Evolutionary conservation across 2,888 invertebrate genomes (phyloP), one percentile per base, ranked within the genome.

Genomic region (Aporophyla lueneburgensis): DNA sequence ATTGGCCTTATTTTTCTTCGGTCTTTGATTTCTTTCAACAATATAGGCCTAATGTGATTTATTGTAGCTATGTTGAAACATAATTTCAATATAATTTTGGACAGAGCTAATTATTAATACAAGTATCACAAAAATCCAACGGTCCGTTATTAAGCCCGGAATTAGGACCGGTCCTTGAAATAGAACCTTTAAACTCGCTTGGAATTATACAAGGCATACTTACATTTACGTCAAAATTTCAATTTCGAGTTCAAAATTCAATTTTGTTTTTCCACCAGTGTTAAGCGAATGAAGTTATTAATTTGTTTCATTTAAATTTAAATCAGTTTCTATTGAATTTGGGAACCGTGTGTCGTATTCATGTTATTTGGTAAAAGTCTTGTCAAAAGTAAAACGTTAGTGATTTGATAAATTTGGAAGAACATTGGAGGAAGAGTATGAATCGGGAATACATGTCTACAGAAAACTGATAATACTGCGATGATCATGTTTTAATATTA

Each of bases 111-210:
- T 85, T 83, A 83, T 66, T 81, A 61, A 62, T 58, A 65, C 74
- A 85, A 76, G 74, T 75, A 78, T 86, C 69, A 80, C 77, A 87
- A 87, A 87, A 82, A 82, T 56, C 66, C 76, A 84, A 16, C 65
- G 56, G 62, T 80, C 86, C 86, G 86, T 83, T 71, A 62, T 21
- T 76, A 82, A 87, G 67, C 78, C 58, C 40, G 33, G 76, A 75
- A 82, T 80, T 80, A 80, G 71, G 75, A 49, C 27, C 27, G 62
- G 21, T 43, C 65, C 61, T 63, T 58, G 58, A 43, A 76, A 71
- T 68, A 71, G 63, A 43, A 56, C 43, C 51, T 54, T 67, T 67
- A 63, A 65, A n/a, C 61, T 63, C 58, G 3, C 24, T 71, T 46
- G 40, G 59, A 69, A 40, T 59, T 54, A 71, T 51, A 70, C 59